Base-by-base conservation (phyloP, 2,888 invertebrate species). In the Acleris cristana region DNA sequence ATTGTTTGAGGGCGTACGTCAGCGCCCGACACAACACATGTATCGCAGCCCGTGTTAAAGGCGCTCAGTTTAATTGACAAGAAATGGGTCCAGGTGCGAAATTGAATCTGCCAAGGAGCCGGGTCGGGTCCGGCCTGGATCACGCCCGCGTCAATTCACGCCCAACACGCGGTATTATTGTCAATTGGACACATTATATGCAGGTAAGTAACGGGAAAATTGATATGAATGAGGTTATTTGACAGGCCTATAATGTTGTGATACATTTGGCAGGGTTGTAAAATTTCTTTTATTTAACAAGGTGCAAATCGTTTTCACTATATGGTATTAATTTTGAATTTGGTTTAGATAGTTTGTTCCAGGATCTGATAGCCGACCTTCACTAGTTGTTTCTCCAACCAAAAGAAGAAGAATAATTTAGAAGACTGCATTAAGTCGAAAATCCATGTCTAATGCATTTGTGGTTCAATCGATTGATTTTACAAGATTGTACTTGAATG, bases 71-170 rank as follows among this genome's bases (percentile, higher is more conserved):
- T 66, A 66, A 66, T 66, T 61, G 66, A 66, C 61, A 61, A 54
- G 65, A 65, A 61, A 61, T 21, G 23, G 61, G 61, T 55, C 6
- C 56, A 66, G 66, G 65, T 65, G 60, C 55, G 65, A 60, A 61
- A 65, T 65, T 56, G 61, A 56, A 65, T 60, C 65, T 51, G 65
- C 54, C 40, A 26, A 65, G 60, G 55, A 63, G 62, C 60, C 55
- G 65, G 64, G 58, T 30, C 55, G 60, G 61, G 51, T 57, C 30
- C 52, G 65, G 30, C 65, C 66, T 52, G 45, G 21, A 56, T 66
- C 61, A 61, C 66, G 45, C 30, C 53, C 58, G 53, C 58, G 49
- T 60, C 65, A 65, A 16, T 65, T 60, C 60, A 65, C 60, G 55
- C 65, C 45, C 19, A 18, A 55, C 48, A 54, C 48, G 26, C 30